Evolutionary conservation across 2,888 invertebrate genomes (phyloP).

Genomic region (Torymus tubicola): DNA sequence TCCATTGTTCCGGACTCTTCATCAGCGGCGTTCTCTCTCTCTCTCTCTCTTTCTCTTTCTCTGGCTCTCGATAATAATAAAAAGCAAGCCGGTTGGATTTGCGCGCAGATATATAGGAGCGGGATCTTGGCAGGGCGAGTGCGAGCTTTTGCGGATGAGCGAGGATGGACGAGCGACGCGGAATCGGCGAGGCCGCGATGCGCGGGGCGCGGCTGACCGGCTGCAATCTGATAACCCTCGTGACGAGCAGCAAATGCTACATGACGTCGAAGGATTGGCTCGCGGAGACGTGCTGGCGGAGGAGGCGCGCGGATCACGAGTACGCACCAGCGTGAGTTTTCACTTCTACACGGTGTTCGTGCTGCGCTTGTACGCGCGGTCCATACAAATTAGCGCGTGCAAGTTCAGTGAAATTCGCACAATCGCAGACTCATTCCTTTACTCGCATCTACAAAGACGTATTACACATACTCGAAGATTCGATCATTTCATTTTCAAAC

Average conservation of each 20-base stretch:
- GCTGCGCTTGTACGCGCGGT: too few relatives aligned
- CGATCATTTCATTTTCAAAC: too few relatives aligned
- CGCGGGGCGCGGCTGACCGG: conserved; percentile 50
- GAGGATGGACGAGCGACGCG: conserved; percentile 22
- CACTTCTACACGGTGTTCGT: too few relatives aligned
- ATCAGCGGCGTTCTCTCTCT: not conserved
- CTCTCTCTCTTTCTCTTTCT: not conserved
- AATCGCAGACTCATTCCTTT: too few relatives aligned
- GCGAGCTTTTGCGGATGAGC: conserved; percentile 28
- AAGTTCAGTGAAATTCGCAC: too few relatives aligned
- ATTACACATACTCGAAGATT: too few relatives aligned
- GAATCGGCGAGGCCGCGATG: conserved; percentile 28
- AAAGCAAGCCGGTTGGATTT: not conserved
- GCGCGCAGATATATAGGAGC: not conserved
- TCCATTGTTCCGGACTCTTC: not conserved
- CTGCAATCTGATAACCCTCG: conserved; percentile 71
- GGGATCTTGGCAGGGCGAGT: not conserved
- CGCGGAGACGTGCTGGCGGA: conserved; percentile 61
- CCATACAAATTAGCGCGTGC: too few relatives aligned
- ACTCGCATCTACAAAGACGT: too few relatives aligned
- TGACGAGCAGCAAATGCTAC: conserved; percentile 73
- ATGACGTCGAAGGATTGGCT: conserved; percentile 72
- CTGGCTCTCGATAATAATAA: not conserved
- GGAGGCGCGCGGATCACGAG: not conserved
- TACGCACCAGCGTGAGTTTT: not conserved